These are phyloP conservation scores for Iselma pallidipennis DNA, from an alignment of 2,888 invertebrate genomes.

Conservation along the genomic window DNA sequence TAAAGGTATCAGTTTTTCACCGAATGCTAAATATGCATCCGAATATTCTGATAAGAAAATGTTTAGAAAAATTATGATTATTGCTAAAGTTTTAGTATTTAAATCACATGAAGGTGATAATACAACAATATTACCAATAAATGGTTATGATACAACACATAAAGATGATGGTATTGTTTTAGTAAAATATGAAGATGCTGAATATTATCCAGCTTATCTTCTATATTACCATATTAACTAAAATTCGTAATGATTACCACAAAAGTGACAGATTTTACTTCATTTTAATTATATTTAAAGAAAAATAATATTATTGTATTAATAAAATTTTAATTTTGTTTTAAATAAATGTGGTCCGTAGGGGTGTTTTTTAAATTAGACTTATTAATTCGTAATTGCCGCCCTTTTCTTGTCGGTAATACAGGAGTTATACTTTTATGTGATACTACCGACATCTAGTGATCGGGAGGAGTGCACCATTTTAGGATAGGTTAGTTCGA, in stretches of 20 bases:
- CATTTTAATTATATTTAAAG: too few species aligned
- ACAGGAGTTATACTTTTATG: too few species aligned
- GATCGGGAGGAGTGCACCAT: too few species aligned
- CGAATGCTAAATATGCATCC: constrained; percentile 21
- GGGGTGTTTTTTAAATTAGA: too few species aligned
- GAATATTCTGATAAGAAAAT: constrained; percentile 10
- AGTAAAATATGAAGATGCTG: constrained; percentile 46
- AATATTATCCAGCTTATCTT: constrained; percentile 43
- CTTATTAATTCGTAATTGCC: too few species aligned
- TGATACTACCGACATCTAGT: too few species aligned
- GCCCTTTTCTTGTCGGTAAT: too few species aligned
- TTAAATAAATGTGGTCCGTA: not conserved
- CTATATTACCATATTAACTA: constrained; percentile 32
- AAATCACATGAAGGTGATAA: constrained; percentile 30
- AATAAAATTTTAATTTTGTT: too few species aligned
- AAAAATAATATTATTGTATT: too few species aligned
- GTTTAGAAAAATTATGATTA: constrained; percentile 36
- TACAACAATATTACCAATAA: constrained; percentile 34
- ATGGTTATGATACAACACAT: constrained; percentile 39
- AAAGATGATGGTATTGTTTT: constrained; percentile 37
- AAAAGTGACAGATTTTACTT: too few species aligned
- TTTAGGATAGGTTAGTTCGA: too few species aligned
- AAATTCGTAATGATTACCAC: not conserved
- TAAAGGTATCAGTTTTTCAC: constrained; percentile 23
- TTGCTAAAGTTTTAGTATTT: constrained; percentile 36